phyloP scores from a whole-genome alignment of 2,113 vertebrate species.

The Poeciliopsis occidentalis region DNA sequence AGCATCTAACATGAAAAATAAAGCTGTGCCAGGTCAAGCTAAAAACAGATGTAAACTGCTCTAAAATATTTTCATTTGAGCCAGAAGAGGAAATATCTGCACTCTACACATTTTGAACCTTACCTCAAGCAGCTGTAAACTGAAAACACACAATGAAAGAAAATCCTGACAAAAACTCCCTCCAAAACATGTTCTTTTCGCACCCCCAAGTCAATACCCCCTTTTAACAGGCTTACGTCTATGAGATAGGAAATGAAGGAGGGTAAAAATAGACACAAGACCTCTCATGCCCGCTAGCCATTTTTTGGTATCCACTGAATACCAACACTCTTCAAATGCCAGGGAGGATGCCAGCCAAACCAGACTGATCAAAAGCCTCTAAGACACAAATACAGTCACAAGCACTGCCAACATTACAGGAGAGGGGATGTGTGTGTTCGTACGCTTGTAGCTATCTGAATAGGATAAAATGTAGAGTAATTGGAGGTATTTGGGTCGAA shows the following conservation, averaged over 20 bases:
- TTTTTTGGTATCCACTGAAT: conserved; percentile 65
- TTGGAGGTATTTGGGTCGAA: conserved; percentile 63
- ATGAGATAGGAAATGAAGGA: conserved; percentile 49
- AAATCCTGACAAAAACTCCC: not conserved
- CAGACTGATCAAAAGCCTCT: conserved; percentile 59
- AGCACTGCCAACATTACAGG: conserved; percentile 30
- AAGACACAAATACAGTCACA: conserved; percentile 58
- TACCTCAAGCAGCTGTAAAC: conserved; percentile 44
- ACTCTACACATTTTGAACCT: not conserved
- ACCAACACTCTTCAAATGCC: conserved; percentile 65
- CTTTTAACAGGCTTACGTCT: conserved; percentile 44
- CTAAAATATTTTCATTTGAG: not conserved
- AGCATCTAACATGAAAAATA: not conserved
- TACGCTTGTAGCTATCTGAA: conserved; percentile 42
- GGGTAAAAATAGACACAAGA: conserved; percentile 63
- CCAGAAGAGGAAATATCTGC: not conserved
- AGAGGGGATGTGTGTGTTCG: conserved; percentile 18
- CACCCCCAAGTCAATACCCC: conserved; percentile 11
- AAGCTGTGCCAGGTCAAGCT: conserved; percentile 14
- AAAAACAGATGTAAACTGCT: not conserved
- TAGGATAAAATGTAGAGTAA: conserved; percentile 51
- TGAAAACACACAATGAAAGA: conserved; percentile 21
- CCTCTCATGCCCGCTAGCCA: conserved; percentile 52
- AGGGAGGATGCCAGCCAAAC: conserved; percentile 50
- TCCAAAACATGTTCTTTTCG: not conserved